phyloP scores from a whole-genome alignment of 2,888 invertebrate genomes.

The Coelopa pilipes region DNA sequence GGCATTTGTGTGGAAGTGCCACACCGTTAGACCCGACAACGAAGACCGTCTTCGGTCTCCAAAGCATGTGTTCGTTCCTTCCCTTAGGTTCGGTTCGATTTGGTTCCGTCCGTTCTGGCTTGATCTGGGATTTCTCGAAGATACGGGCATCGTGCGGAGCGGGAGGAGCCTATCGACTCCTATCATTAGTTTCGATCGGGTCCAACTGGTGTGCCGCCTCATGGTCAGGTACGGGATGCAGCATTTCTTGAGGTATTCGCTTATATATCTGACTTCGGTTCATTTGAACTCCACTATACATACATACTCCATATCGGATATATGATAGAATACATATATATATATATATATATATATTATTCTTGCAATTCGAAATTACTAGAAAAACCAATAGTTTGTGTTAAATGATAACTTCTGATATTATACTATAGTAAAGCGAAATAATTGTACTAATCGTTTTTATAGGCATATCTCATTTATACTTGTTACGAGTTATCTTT shows the following conservation, averaged over 20 bases:
- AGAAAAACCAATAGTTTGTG: too few relatives aligned
- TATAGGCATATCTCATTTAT: too few relatives aligned
- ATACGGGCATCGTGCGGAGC: not conserved
- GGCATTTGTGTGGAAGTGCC: not conserved
- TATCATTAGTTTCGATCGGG: constrained; percentile 38
- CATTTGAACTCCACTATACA: too few relatives aligned
- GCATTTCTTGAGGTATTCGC: not conserved
- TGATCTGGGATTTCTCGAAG: constrained; percentile 20
- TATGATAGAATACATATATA: too few relatives aligned
- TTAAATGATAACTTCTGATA: too few relatives aligned
- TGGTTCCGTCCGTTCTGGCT: not conserved
- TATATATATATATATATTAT: too few relatives aligned
- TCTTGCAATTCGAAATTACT: too few relatives aligned
- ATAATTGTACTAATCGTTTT: too few relatives aligned
- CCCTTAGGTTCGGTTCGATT: too few relatives aligned
- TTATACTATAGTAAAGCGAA: too few relatives aligned
- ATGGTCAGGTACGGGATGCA: constrained; percentile 30
- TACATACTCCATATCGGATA: too few relatives aligned
- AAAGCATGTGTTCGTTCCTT: constrained; percentile 29
- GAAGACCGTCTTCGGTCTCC: not conserved
- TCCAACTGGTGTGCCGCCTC: constrained; percentile 25
- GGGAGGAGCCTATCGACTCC: constrained; percentile 18
- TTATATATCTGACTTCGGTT: not conserved
- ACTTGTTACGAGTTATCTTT: too few relatives aligned
- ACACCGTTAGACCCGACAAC: constrained; percentile 7